A percentile compares a stretch with the other conserved stretches of the same genome.
phyloP scores from a whole-genome alignment of 2,888 invertebrate genomes.

The Parthenolecanium corni region DNA sequence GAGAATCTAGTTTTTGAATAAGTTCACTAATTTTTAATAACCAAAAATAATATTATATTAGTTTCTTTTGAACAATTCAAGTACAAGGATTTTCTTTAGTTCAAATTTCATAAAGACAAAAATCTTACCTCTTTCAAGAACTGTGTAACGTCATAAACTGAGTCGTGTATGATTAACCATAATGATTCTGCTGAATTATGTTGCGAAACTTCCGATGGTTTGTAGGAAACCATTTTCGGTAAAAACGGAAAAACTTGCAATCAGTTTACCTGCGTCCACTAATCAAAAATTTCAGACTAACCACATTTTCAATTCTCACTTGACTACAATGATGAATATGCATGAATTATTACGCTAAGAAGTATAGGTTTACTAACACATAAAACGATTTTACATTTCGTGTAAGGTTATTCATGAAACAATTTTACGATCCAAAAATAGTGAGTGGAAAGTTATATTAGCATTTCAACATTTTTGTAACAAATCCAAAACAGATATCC shows the following conservation, averaged over 20 bases:
- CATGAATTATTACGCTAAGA: background rate
- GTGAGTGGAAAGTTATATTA: too few species aligned
- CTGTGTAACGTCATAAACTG: conserved; percentile 66
- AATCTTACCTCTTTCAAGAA: conserved; percentile 58
- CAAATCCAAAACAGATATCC: background rate
- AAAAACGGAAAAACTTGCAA: too few species aligned
- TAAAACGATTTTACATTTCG: background rate
- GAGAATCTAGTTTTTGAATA: background rate
- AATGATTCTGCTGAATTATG: conserved; percentile 47
- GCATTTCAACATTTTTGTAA: background rate
- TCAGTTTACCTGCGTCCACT: too few species aligned
- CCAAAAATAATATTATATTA: background rate
- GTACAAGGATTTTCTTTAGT: too few species aligned
- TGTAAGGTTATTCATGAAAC: background rate
- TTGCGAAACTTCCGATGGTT: conserved; percentile 48
- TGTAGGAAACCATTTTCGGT: conserved; percentile 7
- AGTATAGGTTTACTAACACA: background rate
- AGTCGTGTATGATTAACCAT: conserved; percentile 69
- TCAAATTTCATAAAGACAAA: background rate
- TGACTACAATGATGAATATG: conserved; percentile 9
- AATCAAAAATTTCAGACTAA: background rate
- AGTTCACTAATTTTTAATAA: background rate
- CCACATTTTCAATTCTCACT: background rate
- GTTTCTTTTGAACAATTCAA: too few species aligned
- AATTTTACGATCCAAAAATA: too few species aligned